A percentile compares a stretch with the other conserved stretches of the same genome.
Conservation (phyloP, 2,797 vertebrate species). For the Florisuga fusca region DNA sequence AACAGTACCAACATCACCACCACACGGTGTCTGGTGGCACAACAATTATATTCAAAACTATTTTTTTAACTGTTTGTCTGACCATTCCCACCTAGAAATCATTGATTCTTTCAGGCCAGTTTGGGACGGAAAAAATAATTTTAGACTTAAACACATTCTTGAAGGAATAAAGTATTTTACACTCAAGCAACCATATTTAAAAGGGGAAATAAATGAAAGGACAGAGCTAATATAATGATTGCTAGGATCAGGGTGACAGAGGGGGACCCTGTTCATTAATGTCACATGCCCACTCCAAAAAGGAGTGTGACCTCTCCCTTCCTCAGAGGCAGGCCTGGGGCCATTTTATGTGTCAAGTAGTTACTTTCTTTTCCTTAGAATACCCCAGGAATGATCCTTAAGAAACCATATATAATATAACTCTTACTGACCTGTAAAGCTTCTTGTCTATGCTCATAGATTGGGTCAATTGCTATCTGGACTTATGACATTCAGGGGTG, state of each 20-base stretch:
- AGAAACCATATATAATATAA: background rate
- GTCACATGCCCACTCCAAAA: background rate
- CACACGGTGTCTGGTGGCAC: background rate
- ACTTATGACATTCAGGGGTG: background rate
- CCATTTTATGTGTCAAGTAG: background rate
- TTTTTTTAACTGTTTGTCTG: background rate
- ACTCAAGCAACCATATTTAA: background rate
- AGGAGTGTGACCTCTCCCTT: background rate
- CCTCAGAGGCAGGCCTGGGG: background rate
- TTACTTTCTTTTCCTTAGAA: constrained; percentile 2
- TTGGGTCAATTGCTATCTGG: constrained; percentile 44
- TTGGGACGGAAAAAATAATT: background rate
- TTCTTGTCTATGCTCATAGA: background rate
- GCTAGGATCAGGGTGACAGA: background rate
- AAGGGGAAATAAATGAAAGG: background rate
- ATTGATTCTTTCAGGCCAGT: background rate
- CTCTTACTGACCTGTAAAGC: background rate
- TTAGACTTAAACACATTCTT: background rate
- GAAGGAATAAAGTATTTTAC: background rate
- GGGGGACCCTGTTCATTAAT: background rate
- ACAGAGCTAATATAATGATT: background rate
- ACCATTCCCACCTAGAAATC: background rate
- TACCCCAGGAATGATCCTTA: background rate
- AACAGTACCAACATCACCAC: background rate
- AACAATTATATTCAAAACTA: background rate